A percentile compares a stretch with the other conserved stretches of the same genome.
Evolutionary conservation across 2,888 invertebrate species (phyloP).

Genomic region (Panzeria rudis): DNA sequence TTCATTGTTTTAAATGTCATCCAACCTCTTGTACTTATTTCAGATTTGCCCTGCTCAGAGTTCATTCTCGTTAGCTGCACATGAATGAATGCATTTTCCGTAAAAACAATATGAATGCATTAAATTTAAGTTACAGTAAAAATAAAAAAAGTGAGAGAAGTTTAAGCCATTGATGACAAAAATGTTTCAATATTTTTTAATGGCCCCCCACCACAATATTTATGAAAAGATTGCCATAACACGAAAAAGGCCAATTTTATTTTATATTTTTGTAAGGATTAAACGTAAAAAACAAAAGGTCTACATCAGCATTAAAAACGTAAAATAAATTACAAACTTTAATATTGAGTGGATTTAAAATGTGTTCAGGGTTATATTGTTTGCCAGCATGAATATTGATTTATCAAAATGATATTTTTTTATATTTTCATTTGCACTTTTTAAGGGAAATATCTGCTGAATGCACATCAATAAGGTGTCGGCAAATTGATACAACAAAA

Average conservation of each 20-base stretch:
- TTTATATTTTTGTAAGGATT: slow-evolving; percentile 26
- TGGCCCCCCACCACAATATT: neutral
- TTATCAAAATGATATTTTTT: neutral
- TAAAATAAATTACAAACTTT: slow-evolving; percentile 12
- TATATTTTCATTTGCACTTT: neutral
- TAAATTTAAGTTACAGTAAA: slow-evolving; percentile 21
- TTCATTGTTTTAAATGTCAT: neutral
- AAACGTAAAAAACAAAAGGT: neutral
- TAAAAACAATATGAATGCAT: slow-evolving; percentile 20
- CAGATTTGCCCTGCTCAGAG: neutral
- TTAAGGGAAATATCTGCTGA: no score
- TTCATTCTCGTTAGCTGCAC: slow-evolving; percentile 11
- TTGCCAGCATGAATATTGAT: neutral
- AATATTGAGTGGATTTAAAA: slow-evolving; percentile 25
- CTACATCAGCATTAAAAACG: slow-evolving; percentile 17
- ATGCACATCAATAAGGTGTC: no score
- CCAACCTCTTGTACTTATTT: neutral
- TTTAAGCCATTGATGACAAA: slow-evolving; percentile 60
- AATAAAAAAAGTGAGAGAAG: neutral
- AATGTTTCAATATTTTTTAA: slow-evolving; percentile 61
- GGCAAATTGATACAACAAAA: no score
- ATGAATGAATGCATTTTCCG: slow-evolving; percentile 45
- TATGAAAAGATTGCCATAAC: slow-evolving; percentile 33
- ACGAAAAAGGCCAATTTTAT: slow-evolving; percentile 30
- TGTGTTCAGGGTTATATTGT: neutral